These are phyloP conservation scores for Chloropsis hardwickii DNA, from an alignment of 2,113 vertebrate species.

Conservation along the genomic window DNA sequence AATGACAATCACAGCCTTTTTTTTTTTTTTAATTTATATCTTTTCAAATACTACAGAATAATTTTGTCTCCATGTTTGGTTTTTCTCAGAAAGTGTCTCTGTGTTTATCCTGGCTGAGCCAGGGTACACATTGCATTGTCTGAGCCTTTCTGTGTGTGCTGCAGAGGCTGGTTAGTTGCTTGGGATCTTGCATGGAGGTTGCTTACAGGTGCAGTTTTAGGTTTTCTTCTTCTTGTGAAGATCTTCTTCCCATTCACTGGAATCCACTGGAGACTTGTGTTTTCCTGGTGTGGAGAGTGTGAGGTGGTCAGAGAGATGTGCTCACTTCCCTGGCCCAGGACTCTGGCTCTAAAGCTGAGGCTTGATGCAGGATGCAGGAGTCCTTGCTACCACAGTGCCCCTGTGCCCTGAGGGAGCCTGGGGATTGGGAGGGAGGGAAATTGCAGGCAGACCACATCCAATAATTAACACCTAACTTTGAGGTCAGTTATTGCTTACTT, in stretches of 20 bases:
- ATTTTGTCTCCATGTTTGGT: background rate
- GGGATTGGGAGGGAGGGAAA: background rate
- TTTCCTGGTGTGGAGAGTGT: background rate
- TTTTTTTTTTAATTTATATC: background rate
- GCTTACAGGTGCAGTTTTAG: background rate
- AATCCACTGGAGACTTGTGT: background rate
- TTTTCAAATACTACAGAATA: background rate
- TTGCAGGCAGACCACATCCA: slow-evolving; percentile 15
- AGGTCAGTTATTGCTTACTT: slow-evolving; percentile 63
- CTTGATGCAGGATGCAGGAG: background rate
- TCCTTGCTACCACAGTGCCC: background rate
- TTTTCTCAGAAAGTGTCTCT: background rate
- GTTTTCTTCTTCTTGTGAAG: background rate
- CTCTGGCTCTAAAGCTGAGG: background rate
- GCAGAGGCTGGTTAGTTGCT: background rate
- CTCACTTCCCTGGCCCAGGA: background rate
- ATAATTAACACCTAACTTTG: slow-evolving; percentile 61
- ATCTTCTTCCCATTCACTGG: background rate
- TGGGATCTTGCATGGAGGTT: background rate
- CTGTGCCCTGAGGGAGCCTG: background rate
- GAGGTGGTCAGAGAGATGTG: fast-evolving
- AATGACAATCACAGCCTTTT: background rate
- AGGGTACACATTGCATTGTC: background rate
- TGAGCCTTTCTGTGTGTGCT: background rate
- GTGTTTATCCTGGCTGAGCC: background rate